Base-by-base conservation (phyloP, 2,797 vertebrate genomes). In the Phylloscopus collybita region DNA sequence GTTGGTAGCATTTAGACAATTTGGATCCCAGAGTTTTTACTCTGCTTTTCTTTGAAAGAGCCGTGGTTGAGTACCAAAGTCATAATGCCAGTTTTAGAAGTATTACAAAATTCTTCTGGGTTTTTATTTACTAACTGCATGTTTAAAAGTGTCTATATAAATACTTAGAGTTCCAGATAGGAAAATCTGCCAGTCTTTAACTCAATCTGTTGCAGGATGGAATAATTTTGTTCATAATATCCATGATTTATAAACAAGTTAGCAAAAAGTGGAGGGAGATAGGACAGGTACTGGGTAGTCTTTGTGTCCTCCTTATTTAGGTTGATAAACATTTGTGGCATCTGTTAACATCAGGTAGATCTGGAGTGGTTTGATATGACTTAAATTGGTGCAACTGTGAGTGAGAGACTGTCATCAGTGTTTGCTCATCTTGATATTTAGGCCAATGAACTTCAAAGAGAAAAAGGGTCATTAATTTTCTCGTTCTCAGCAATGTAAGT, bases 401-500 rank as follows among this genome's bases (percentile, higher is more conserved):
- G 29, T 66, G 27, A 80, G 29, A 56, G 7, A 71, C 21, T 93
- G 64, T 73, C 45, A 49, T 60, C 40, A 85, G 25, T 56, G 22
- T 66, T 53, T 64, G 21, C 14, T 85, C 10, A 36, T 91, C 69
- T 74, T 83, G 36, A 34, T 92, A 87, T 93, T 87, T 93, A 92
- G 67, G 87, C 20, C 56, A 78, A n/a, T 61, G 61, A 91, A 81
- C 45, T 80, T 92, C 79, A 90, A 91, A 91, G 45, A 66, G 53
- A 74, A 92, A 91, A 89, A 74, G 18, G 23, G 49, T 86, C 45
- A 92, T 93, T 94, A 74, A 82, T 92, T 93, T 95, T 87, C 59
- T 76, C 45, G 44, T 51, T 87, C 47, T 95, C 75, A 57, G 17
- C 60, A 87, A 14, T 34, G 5, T 51, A 76, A 73, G 32, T 64